These are phyloP conservation scores for Terrapene triunguis DNA, from an alignment of 2,113 vertebrate species.

Conservation along the genomic window DNA sequence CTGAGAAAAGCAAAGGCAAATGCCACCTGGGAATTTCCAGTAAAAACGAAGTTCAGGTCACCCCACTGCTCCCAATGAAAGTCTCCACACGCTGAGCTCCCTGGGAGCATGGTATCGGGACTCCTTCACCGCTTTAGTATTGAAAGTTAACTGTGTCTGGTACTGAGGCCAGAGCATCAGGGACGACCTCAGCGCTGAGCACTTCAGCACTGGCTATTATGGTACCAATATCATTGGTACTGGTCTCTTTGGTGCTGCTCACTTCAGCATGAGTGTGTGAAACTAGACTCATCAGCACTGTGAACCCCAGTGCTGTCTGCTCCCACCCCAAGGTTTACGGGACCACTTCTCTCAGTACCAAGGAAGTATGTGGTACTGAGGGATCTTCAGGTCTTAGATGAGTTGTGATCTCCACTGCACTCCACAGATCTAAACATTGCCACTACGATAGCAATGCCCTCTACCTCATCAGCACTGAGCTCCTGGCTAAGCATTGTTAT, in stretches of 20 bases:
- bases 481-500: not conserved
- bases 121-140: not conserved
- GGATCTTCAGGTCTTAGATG: not conserved
- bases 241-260: not conserved
- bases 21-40: not conserved
- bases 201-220: not conserved
- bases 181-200: too few relatives aligned
- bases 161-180: not conserved
- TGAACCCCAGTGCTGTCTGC: not conserved
- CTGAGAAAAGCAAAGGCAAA: not conserved
- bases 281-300: not conserved
- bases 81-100: not conserved
- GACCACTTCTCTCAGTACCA: accelerated
- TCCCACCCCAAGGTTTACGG: not conserved
- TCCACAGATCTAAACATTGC: not conserved
- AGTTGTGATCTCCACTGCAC: not conserved
- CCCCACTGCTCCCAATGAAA: not conserved
- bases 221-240: not conserved
- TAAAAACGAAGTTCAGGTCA: not conserved
- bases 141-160: not conserved
- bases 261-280: not conserved
- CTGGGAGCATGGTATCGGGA: not conserved
- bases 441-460: not conserved
- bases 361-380: not conserved
- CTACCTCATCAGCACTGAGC: not conserved